phyloP scores from a whole-genome alignment of 2,888 invertebrate species.

The Idaea dimidiata region DNA sequence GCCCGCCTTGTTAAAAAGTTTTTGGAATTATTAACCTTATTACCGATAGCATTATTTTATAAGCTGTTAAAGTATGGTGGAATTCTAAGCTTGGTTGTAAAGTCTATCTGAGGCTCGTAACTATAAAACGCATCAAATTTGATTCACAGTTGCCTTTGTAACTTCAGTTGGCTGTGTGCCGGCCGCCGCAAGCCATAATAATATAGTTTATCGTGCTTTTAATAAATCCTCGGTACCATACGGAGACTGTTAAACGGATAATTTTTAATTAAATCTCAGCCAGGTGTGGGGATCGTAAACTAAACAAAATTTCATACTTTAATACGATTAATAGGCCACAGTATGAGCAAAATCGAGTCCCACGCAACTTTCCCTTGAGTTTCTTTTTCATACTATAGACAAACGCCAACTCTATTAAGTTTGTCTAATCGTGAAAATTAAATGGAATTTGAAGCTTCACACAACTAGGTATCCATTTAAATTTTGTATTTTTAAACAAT shows the following conservation, averaged over 20 bases:
- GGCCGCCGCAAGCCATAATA: conserved; percentile 48
- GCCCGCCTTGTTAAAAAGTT: not conserved
- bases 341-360: not conserved
- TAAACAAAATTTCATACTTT: conserved; percentile 47
- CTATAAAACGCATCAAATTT: conserved; percentile 68
- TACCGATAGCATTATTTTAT: conserved; percentile 38
- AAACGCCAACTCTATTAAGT: too few species aligned
- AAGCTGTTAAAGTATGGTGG: conserved; percentile 41
- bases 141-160: conserved; percentile 64
- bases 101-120: conserved; percentile 57
- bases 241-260: conserved; percentile 55
- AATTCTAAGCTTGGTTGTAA: conserved; percentile 52
- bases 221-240: conserved; percentile 54
- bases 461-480: too few species aligned
- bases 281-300: conserved; percentile 63
- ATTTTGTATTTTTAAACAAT: too few species aligned
- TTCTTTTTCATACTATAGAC: too few species aligned
- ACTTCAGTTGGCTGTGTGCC: conserved; percentile 51
- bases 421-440: too few species aligned
- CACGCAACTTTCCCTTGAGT: not conserved
- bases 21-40: conserved; percentile 18
- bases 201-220: conserved; percentile 63
- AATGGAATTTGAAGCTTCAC: too few species aligned
- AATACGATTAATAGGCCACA: conserved; percentile 10
- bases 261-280: conserved; percentile 66